Conservation (phyloP, 1,140 invertebrate genomes). For the Calycopis cecrops region DNA sequence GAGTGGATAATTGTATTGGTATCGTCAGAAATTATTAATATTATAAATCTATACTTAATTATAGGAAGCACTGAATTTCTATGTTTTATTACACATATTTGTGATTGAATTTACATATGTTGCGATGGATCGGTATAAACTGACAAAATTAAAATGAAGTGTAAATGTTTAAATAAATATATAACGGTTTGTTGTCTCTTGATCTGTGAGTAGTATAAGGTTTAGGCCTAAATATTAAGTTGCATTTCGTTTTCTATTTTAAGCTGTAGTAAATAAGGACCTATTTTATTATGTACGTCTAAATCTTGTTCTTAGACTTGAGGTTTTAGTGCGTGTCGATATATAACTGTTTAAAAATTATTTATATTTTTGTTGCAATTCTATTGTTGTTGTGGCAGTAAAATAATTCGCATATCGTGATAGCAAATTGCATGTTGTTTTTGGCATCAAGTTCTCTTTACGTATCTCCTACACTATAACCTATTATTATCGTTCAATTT, state of each 20-base stretch:
- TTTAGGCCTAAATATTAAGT: neutral
- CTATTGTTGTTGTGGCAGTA: too few relatives aligned
- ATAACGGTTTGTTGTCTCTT: constrained; percentile 25
- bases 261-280: neutral
- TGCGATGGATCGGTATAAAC: constrained; percentile 33
- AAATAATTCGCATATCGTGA: too few relatives aligned
- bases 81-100: constrained; percentile 65
- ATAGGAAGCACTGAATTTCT: constrained; percentile 69
- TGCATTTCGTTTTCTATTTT: constrained; percentile 6
- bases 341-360: too few relatives aligned
- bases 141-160: constrained; percentile 36
- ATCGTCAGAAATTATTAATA: constrained; percentile 29
- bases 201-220: constrained; percentile 8
- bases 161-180: constrained; percentile 34
- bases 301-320: neutral
- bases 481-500: too few relatives aligned
- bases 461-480: too few relatives aligned
- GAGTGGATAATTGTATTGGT: constrained; percentile 17
- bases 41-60: constrained; percentile 47
- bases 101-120: constrained; percentile 63
- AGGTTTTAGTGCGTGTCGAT: too few relatives aligned
- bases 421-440: too few relatives aligned
- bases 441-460: too few relatives aligned
- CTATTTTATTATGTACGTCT: neutral
- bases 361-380: too few relatives aligned